These are phyloP conservation scores for Scolopax mira DNA, from an alignment of 2,113 vertebrate genomes.

Conservation along the genomic window DNA sequence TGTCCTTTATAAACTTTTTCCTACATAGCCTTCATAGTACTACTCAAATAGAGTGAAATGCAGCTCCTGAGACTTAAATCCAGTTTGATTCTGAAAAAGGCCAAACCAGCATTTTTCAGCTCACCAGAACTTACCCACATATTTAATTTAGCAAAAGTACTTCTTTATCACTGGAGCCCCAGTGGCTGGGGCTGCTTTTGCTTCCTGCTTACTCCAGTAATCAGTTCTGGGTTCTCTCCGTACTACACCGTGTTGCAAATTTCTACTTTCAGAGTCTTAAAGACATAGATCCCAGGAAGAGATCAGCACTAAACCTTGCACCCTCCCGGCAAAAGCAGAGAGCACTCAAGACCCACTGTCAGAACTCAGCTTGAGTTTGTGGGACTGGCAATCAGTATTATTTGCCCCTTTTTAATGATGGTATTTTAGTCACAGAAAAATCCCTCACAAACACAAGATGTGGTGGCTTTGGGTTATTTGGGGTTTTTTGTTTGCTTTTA, in stretches of 20 bases:
- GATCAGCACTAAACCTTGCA: neutral
- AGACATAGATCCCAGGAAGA: neutral
- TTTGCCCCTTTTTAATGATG: neutral
- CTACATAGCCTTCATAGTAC: too few relatives aligned
- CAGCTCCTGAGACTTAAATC: neutral
- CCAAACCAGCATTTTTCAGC: neutral
- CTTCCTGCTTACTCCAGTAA: neutral
- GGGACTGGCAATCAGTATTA: neutral
- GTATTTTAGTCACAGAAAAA: neutral
- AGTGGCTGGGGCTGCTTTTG: neutral
- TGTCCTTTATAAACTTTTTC: too few relatives aligned
- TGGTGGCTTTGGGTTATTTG: neutral
- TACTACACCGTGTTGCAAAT: neutral
- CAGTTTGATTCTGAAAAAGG: neutral
- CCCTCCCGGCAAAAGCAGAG: neutral
- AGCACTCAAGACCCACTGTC: neutral
- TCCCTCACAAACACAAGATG: neutral
- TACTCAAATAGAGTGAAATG: neutral
- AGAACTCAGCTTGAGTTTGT: neutral
- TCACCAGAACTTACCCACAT: neutral
- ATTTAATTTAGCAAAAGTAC: neutral
- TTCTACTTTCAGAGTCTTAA: neutral
- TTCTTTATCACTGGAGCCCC: neutral
- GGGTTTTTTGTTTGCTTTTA: neutral
- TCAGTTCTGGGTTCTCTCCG: neutral